Percentiles rank a stretch among this genome's conserved stretches.
phyloP scores from a whole-genome alignment of 2,888 invertebrate species.

The Enchytraeus crypticus region DNA sequence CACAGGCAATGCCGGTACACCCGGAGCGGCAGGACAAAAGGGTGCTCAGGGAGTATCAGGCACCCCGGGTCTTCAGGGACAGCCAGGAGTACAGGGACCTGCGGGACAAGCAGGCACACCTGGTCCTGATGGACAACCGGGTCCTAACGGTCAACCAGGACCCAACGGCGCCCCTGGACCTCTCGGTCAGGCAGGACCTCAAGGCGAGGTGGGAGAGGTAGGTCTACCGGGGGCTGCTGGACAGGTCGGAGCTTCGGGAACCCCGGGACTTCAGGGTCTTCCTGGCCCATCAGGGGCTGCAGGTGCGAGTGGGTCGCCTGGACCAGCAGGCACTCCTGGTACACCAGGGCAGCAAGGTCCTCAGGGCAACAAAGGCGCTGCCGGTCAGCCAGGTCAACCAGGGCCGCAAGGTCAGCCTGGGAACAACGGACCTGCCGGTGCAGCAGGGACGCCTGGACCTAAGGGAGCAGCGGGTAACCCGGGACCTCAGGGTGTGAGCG shows the following conservation, averaged over 20 bases:
- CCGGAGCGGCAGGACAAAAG: slow-evolving; percentile 7
- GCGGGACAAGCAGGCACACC: slow-evolving; percentile 1
- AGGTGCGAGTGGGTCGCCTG: slow-evolving; percentile 15
- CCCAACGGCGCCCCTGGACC: slow-evolving; percentile 8
- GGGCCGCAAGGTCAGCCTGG: slow-evolving; percentile 53
- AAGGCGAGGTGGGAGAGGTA: slow-evolving; percentile 15
- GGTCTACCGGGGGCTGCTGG: slow-evolving; percentile 32
- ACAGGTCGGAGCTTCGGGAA: slow-evolving; percentile 12
- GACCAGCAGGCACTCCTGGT: slow-evolving; percentile 14
- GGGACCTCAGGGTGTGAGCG: slow-evolving; percentile 12
- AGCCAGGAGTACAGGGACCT: slow-evolving; percentile 2
- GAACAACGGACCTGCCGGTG: slow-evolving; percentile 12
- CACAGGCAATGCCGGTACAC: slow-evolving; percentile 5
- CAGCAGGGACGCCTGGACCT: slow-evolving; percentile 48
- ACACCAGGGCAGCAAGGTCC: slow-evolving; percentile 13
- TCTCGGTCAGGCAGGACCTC: slow-evolving; percentile 13
- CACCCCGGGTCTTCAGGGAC: slow-evolving; percentile 14
- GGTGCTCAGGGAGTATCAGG: slow-evolving; percentile 17
- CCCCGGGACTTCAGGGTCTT: slow-evolving; percentile 15
- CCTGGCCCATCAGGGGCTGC: slow-evolving; percentile 8
- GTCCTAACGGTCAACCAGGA: slow-evolving; percentile 14
- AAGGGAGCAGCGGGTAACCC: slow-evolving; percentile 4
- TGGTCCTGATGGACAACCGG: slow-evolving; percentile 12
- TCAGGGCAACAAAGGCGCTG: background rate
- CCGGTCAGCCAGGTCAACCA: slow-evolving; percentile 17